Evolutionary conservation across 2,113 vertebrate genomes (phyloP), one percentile per base, ranked within the genome.

Genomic region (Collichthys lucidus): DNA sequence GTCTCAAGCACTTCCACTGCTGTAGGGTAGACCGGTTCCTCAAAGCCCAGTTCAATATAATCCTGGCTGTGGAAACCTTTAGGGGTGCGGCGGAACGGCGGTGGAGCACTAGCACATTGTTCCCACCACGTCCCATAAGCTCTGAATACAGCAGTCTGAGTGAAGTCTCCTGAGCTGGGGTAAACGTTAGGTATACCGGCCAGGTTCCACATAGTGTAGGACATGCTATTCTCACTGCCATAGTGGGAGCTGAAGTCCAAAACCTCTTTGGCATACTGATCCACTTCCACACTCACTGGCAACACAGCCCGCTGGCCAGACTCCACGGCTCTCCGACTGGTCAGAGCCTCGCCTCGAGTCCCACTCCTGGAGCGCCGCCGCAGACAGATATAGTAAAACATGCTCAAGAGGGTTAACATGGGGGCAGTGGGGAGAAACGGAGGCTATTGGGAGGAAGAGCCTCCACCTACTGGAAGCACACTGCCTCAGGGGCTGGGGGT

Each of bases 301-400:
- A 97, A 94, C 85, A 95, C 92, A 24, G 96, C 90, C 57, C 96
- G 94, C 88, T 96, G 97, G 88, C 95, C 97, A 1, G 97, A 95
- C 76, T 98, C 97, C 70, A 97, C 94, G 16, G 97, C 96, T 90
- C 97, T 96, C 59, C 97, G 96, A 93, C 96, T 97, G 95, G 96
- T 97, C 94, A 97, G 95, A 79, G 96, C 95, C 86, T 99, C 98
- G 29, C 97, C 97, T 90, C 98, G 95, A 1, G 96, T 96, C 35
- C 97, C 96, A 88, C 96, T 97, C 95, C 97, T 97, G 95, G 97
- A 97, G 95, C 96, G 97, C 85, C 97, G 97, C 95, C 97, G 97
- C 93, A 99, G 96, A 97, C 97, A 99, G 89, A 98, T 98, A 93
- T 99, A 99, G 96, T 99, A 99, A 97, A 99, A 99, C 97, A 99